Evolutionary conservation across 2,888 invertebrate genomes (phyloP), one percentile per base, ranked within the genome.

Genomic region (Holacanthella duospinosa): DNA sequence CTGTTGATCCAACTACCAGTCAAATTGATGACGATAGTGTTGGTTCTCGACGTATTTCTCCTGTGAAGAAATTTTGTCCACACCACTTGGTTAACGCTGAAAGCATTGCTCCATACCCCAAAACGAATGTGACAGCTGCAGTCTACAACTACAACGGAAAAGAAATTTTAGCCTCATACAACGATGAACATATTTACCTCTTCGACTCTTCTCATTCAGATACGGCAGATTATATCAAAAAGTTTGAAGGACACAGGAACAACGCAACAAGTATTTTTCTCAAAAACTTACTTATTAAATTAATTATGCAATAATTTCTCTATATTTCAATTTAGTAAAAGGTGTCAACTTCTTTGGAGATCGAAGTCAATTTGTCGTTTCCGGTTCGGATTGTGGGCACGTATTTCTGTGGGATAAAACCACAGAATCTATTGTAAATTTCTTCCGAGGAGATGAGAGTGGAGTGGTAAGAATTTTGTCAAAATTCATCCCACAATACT

Each of bases 291-390:
- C n/a, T n/a, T n/a, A n/a, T n/a, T n/a, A n/a, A n/a, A n/a, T n/a
- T n/a, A n/a, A n/a, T n/a, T n/a, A n/a, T n/a, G n/a, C n/a, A n/a
- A n/a, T n/a, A n/a, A n/a, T n/a, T n/a, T n/a, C n/a, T n/a, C n/a
- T n/a, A n/a, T n/a, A n/a, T n/a, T n/a, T n/a, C n/a, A n/a, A n/a
- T 78, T 25, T 75, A 83, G 85, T 93, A 65, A 95, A 95, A 78
- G 92, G 93, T 0, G 93, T 95, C 0, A 87, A 92, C 74, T 96
- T 91, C 80, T 95, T 90, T 78, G 96, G 96, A 0, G 89, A 93
- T 0, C 84, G 84, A 71, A 91, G 91, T 70, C 89, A 96, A 77
- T 96, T 85, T 76, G 80, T 96, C 1, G 85, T 95, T 12, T 93
- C 93, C 54, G 96, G 96, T 1, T 93, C 93, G 1, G 95, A 96